Evolutionary conservation across 1,140 invertebrate species (phyloP).

Genomic region (Formica exsecta): DNA sequence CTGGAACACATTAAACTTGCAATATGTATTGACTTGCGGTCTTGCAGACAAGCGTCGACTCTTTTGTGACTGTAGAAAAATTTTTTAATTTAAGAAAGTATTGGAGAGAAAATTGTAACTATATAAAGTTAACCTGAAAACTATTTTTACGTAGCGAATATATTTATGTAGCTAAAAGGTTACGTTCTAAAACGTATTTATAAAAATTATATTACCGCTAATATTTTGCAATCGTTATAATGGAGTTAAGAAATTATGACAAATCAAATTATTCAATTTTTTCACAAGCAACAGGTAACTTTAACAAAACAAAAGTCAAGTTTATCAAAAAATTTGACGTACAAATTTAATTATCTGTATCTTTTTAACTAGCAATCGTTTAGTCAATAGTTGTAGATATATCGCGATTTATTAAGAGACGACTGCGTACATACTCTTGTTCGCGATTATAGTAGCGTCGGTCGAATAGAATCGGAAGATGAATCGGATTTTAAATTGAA

Average conservation of each 20-base stretch:
- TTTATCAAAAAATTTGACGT: neutral
- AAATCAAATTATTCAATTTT: neutral
- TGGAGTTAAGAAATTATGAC: constrained; percentile 3
- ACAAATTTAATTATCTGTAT: neutral
- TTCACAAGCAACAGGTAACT: neutral
- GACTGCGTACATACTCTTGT: constrained; percentile 7
- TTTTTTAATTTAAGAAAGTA: constrained; percentile 1
- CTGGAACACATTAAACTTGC: neutral
- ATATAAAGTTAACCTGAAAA: neutral
- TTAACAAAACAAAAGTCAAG: neutral
- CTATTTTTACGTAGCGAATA: neutral
- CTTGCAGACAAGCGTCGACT: neutral
- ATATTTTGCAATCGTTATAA: neutral
- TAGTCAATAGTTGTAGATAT: neutral
- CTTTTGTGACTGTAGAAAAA: neutral
- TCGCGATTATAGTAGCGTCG: neutral
- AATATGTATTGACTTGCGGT: neutral
- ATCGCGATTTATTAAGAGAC: constrained; percentile 44
- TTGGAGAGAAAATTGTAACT: neutral
- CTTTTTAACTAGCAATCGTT: neutral
- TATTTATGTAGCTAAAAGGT: too few relatives aligned
- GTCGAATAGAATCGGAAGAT: constrained; percentile 46
- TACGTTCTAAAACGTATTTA: neutral
- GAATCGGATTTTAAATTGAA: constrained; percentile 60
- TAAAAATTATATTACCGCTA: neutral